Conservation (phyloP, 2,113 vertebrate genomes). For the Sapayoa aenigma region DNA sequence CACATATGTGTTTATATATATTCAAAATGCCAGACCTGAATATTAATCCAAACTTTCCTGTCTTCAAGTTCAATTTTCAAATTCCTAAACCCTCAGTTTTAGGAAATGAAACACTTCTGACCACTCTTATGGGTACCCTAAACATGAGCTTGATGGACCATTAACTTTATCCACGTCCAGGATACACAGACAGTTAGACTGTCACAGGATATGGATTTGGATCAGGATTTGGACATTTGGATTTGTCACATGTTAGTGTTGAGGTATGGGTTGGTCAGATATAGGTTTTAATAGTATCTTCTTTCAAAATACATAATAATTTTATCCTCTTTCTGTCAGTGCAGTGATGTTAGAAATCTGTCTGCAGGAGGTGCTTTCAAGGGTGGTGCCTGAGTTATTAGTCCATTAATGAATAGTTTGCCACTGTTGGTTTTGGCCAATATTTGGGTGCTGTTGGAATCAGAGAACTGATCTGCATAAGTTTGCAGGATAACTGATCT, state of each 20-base stretch:
- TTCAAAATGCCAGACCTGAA: background rate
- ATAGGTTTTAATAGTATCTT: background rate
- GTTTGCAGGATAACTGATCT: background rate
- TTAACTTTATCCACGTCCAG: background rate
- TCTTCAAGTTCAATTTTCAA: background rate
- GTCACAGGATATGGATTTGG: background rate
- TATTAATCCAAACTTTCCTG: background rate
- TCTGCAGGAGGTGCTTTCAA: background rate
- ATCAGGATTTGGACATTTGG: background rate
- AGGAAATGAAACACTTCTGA: background rate
- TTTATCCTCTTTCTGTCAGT: background rate
- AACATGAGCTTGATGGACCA: rapidly evolving
- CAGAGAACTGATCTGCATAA: background rate
- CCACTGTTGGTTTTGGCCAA: background rate
- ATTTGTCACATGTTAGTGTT: background rate
- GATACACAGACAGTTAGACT: background rate
- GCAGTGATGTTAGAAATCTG: background rate
- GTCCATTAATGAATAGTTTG: background rate
- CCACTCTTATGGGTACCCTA: background rate
- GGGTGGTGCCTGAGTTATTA: background rate
- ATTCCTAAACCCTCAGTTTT: background rate
- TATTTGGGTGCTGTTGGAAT: background rate
- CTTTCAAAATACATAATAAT: background rate
- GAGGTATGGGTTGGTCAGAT: background rate
- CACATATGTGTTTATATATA: background rate